Conservation (phyloP, 2,888 invertebrate species). For the Poecilus cupreus region DNA sequence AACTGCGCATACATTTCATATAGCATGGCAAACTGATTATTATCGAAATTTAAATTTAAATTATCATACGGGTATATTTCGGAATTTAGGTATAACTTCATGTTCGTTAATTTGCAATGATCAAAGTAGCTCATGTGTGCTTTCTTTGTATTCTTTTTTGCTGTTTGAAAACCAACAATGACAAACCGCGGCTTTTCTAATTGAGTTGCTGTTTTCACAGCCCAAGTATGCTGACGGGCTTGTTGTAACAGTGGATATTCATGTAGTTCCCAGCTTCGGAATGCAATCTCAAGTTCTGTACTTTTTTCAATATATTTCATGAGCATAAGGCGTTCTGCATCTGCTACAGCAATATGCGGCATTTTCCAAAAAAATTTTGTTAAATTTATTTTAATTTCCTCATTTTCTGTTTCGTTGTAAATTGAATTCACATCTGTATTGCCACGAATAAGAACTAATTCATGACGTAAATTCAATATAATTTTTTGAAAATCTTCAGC, state of each 20-base stretch:
- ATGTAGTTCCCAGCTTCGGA: constrained; percentile 68
- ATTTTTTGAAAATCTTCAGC: constrained; percentile 69
- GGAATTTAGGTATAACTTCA: constrained; percentile 68
- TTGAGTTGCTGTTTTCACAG: constrained; percentile 64
- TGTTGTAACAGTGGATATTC: constrained; percentile 68
- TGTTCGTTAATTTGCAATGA: constrained; percentile 66
- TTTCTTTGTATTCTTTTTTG: constrained; percentile 65
- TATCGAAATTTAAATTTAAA: constrained; percentile 66
- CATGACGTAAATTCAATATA: constrained; percentile 69
- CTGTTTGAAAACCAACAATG: constrained; percentile 69
- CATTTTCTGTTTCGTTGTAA: too few species aligned
- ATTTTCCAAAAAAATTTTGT: constrained; percentile 63
- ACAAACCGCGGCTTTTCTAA: constrained; percentile 69
- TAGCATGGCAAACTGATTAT: constrained; percentile 63
- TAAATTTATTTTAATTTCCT: constrained; percentile 48
- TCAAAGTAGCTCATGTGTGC: constrained; percentile 63
- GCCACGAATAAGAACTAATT: constrained; percentile 67
- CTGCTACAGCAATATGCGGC: constrained; percentile 60
- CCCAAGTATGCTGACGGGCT: constrained; percentile 66
- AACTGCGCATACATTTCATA: constrained; percentile 65
- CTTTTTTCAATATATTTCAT: constrained; percentile 57
- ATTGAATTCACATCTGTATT: neutral
- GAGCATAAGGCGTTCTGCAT: constrained; percentile 64
- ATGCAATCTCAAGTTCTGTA: constrained; percentile 59
- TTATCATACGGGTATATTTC: constrained; percentile 68